Conservation (phyloP, 92 coral and sea anemone species). For the Palythoa grandis region DNA sequence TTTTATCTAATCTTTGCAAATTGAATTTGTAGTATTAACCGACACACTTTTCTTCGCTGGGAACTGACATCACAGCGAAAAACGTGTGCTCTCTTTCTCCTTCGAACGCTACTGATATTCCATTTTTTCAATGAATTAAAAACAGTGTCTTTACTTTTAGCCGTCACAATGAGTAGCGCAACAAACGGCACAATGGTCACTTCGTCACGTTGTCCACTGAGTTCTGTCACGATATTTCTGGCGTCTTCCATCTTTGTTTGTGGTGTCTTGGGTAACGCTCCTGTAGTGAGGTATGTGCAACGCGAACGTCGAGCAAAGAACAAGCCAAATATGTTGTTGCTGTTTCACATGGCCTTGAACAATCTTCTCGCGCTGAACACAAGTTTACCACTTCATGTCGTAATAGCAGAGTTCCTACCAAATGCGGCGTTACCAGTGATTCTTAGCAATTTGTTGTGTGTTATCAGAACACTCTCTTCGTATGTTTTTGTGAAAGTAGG, state of each 20-base stretch:
- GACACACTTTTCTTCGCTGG: too few species aligned
- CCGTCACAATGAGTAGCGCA: slow-evolving; percentile 25
- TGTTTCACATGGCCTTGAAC: slow-evolving; percentile 40
- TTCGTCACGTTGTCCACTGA: slow-evolving; percentile 20
- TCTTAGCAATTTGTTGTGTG: slow-evolving; percentile 16
- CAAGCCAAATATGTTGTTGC: slow-evolving; percentile 18
- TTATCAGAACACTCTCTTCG: slow-evolving; percentile 5
- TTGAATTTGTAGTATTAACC: too few species aligned
- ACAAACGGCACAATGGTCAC: not conserved
- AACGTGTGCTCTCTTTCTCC: too few species aligned
- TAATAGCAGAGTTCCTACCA: slow-evolving; percentile 1
- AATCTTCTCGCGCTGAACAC: slow-evolving; percentile 25
- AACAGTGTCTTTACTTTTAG: not conserved
- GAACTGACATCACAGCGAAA: too few species aligned
- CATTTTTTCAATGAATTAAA: not conserved
- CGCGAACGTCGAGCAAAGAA: slow-evolving; percentile 33
- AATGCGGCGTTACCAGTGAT: not conserved
- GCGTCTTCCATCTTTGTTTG: not conserved
- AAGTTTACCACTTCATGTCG: slow-evolving; percentile 25
- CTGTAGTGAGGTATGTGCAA: slow-evolving; percentile 14
- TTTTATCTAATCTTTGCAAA: too few species aligned
- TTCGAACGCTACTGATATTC: not conserved
- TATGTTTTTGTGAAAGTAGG: slow-evolving; percentile 33
- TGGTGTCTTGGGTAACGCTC: slow-evolving; percentile 23
- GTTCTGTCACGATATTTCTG: slow-evolving; percentile 9